These are phyloP conservation scores for Chromobotia macracanthus DNA, from an alignment of 2,797 vertebrate species.

Conservation along the genomic window DNA sequence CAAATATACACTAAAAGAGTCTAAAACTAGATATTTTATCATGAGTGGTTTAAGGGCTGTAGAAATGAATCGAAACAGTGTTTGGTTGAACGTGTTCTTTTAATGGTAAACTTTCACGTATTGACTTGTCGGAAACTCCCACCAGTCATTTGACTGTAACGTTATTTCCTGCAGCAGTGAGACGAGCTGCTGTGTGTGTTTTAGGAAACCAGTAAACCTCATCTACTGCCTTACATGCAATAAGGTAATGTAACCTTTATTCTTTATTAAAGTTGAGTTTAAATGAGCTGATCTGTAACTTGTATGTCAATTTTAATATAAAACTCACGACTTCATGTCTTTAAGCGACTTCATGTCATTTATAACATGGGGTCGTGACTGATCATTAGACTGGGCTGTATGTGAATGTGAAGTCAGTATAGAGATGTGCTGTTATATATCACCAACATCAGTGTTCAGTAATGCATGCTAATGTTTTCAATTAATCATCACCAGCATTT, in stretches of 20 bases:
- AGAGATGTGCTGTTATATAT: neutral
- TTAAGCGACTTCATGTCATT: too few relatives aligned
- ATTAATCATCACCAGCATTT: neutral
- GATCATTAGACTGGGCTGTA: too few relatives aligned
- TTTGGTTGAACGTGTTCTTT: too few relatives aligned
- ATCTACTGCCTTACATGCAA: slow-evolving; percentile 24
- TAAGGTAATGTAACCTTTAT: slow-evolving; percentile 63
- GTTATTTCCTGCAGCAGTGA: slow-evolving; percentile 57
- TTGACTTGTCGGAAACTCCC: slow-evolving; percentile 48
- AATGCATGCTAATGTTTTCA: neutral
- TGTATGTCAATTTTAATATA: too few relatives aligned
- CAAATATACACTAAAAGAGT: too few relatives aligned
- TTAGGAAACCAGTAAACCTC: neutral
- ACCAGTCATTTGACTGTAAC: slow-evolving; percentile 10
- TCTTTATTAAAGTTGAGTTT: neutral
- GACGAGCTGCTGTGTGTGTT: neutral
- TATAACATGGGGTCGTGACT: neutral
- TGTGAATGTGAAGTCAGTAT: too few relatives aligned
- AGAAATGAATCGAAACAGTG: too few relatives aligned
- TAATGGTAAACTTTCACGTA: neutral
- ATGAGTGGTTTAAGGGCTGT: too few relatives aligned
- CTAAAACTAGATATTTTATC: too few relatives aligned
- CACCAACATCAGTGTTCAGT: neutral
- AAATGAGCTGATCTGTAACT: too few relatives aligned
- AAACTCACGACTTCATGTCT: neutral